A percentile compares a stretch with the other conserved stretches of the same genome.
phyloP scores from a whole-genome alignment of 2,113 vertebrate genomes.

The Gymnorhina tibicen region DNA sequence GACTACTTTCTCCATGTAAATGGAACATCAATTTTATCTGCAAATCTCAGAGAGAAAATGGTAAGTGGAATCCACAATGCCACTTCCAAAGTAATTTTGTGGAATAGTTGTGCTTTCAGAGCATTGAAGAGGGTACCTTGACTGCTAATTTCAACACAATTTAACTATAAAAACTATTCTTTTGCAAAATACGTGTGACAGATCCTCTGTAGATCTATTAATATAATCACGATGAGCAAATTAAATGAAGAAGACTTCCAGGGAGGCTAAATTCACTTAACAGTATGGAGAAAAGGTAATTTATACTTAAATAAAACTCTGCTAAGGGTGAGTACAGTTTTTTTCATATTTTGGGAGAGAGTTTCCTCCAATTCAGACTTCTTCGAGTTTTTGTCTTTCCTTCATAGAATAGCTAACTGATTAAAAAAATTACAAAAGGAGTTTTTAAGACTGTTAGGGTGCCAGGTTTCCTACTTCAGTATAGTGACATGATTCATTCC shows the following conservation, averaged over 20 bases:
- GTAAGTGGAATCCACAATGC: neutral
- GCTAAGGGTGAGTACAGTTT: neutral
- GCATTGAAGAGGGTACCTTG: neutral
- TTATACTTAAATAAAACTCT: constrained; percentile 26
- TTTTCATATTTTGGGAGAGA: neutral
- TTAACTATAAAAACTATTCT: neutral
- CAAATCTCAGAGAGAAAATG: neutral
- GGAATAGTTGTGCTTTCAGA: neutral
- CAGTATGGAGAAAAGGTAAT: neutral
- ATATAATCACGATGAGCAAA: neutral
- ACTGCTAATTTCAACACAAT: neutral
- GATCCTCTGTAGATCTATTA: constrained; percentile 21
- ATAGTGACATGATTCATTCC: neutral
- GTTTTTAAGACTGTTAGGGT: neutral
- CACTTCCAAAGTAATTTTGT: neutral
- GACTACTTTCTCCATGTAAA: neutral
- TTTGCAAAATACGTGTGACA: neutral
- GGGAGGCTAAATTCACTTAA: constrained; percentile 38
- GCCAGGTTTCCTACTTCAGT: neutral
- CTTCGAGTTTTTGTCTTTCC: neutral
- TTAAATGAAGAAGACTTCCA: constrained; percentile 27
- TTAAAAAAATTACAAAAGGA: neutral
- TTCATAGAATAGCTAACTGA: neutral
- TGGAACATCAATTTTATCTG: neutral
- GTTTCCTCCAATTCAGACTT: neutral